Conservation (phyloP, 2,797 vertebrate genomes). For the Bryconaethiops microstoma region DNA sequence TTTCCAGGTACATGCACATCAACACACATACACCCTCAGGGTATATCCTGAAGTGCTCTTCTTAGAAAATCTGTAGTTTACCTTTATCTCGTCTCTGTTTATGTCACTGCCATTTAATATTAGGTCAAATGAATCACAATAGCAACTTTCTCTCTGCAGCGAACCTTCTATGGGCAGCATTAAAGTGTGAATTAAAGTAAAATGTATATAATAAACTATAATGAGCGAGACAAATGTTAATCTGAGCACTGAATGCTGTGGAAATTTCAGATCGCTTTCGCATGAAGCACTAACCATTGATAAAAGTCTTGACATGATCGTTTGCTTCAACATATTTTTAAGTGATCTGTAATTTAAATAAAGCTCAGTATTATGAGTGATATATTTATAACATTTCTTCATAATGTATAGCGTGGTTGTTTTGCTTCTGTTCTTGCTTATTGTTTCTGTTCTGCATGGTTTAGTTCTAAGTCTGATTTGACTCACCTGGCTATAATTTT, state of each 20-base stretch:
- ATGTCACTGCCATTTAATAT: neutral
- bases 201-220: neutral
- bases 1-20: conserved; percentile 76
- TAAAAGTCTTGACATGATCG: neutral
- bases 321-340: neutral
- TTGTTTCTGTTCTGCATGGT: neutral
- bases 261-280: neutral
- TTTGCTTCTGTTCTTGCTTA: neutral
- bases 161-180: neutral
- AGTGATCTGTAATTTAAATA: neutral
- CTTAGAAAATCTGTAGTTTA: neutral
- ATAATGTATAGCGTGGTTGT: neutral
- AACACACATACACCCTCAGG: conserved; percentile 30
- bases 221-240: neutral
- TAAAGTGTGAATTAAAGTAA: neutral
- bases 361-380: neutral
- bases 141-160: neutral
- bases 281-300: neutral
- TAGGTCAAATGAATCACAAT: neutral
- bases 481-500: neutral
- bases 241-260: neutral
- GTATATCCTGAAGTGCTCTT: neutral
- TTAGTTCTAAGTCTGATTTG: neutral
- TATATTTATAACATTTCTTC: neutral
- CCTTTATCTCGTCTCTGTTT: neutral